Evolutionary conservation across 2,113 vertebrate genomes (phyloP), one percentile per base, ranked within the genome.

Genomic region (Hyperopisus bebe): DNA sequence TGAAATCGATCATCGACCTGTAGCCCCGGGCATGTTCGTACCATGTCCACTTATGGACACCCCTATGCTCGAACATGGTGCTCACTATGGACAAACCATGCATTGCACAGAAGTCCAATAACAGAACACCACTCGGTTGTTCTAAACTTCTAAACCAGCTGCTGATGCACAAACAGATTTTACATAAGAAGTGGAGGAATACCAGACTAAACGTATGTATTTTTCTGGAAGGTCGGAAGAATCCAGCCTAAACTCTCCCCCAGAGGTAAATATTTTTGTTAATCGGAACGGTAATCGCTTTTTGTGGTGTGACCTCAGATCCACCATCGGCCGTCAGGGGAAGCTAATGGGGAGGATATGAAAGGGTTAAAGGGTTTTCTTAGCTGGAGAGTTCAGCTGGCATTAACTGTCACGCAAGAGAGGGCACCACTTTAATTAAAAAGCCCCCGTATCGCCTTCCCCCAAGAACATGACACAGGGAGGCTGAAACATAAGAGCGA

Each of bases 281-380:
- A 84, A 84, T 44, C 42, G 2, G 42, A 47, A 46, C 6, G 19
- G 48, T 15, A 86, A 86, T 31, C 0, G 13, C n/a, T 11, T 66
- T 17, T 35, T 17, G 7, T 17, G 2, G 39, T 5, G 39, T 83
- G 15, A 47, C 62, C 42, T 87, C 74, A 58, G 91, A 87, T 88
- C 39, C 24, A 46, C 87, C 92, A 93, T 94, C 93, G 83, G 87
- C 89, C 94, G 90, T 93, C 92, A 90, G 90, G 44, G 90, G 82
- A 90, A 94, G 90, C 92, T 94, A 93, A 94, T 94, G 93, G 94
- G 93, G 94, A 94, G 93, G 89, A 93, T 93, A 94, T 95, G 94
- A 92, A 92, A 93, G 91, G 90, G 92, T 86, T 91, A 92, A 92
- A 93, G 91, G 90, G 92, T 87, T 91, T 93, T 91, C 7, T 92